Percentiles rank a stretch among this genome's conserved stretches.
These are phyloP conservation scores for Synanthedon vespiformis DNA, from an alignment of 2,888 invertebrate genomes.

Conservation along the genomic window DNA sequence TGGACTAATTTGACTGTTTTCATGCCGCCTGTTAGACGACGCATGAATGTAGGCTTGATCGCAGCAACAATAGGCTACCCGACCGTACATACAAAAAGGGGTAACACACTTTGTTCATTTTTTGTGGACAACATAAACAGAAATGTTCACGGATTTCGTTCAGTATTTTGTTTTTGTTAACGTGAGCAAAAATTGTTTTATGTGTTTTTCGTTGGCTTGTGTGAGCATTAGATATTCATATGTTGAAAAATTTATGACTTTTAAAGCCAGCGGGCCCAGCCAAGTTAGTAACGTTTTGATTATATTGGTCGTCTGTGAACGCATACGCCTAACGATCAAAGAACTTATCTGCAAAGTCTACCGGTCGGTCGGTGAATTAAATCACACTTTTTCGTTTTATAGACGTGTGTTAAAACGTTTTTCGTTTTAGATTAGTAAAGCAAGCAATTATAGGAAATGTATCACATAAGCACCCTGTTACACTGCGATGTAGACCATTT, in stretches of 20 bases:
- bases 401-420: too few relatives aligned
- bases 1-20: slow-evolving; percentile 61
- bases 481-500: too few relatives aligned
- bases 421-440: too few relatives aligned
- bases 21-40: slow-evolving; percentile 37
- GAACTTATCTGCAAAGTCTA: too few relatives aligned
- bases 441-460: too few relatives aligned
- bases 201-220: background rate
- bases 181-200: slow-evolving; percentile 32
- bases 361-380: too few relatives aligned
- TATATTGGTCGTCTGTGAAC: too few relatives aligned
- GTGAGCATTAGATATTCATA: background rate
- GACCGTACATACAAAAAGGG: slow-evolving; percentile 36
- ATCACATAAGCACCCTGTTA: too few relatives aligned
- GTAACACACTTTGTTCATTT: slow-evolving; percentile 29
- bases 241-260: background rate
- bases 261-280: background rate
- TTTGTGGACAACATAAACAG: slow-evolving; percentile 46
- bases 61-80: slow-evolving; percentile 42
- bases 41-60: slow-evolving; percentile 47
- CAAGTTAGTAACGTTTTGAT: too few relatives aligned
- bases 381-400: too few relatives aligned
- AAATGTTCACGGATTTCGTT: slow-evolving; percentile 43
- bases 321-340: too few relatives aligned
- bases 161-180: slow-evolving; percentile 42